Percentiles rank a stretch among this genome's conserved stretches.
phyloP scores from a whole-genome alignment of 2,113 vertebrate genomes.

The Montifringilla adamsi region DNA sequence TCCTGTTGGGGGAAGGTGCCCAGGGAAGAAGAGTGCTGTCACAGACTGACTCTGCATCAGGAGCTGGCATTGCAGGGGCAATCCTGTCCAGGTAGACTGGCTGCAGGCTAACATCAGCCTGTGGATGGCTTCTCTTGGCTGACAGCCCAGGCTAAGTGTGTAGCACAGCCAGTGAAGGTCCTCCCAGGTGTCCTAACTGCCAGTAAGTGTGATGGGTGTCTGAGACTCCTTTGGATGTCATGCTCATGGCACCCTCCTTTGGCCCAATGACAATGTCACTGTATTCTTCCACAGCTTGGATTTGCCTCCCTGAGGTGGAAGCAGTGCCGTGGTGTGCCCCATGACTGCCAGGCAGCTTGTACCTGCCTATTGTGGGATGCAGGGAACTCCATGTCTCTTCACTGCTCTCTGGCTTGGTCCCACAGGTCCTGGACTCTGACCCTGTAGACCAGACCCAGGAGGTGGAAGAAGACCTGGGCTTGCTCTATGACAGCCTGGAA shows the following conservation, averaged over 20 bases:
- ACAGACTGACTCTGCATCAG: background rate
- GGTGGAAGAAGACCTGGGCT: conserved; percentile 89
- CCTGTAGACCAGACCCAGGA: conserved; percentile 89
- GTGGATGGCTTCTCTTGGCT: background rate
- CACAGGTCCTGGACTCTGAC: conserved; percentile 92
- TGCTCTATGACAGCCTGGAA: conserved; percentile 91
- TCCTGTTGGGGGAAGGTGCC: background rate
- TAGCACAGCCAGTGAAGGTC: background rate
- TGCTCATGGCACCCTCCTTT: background rate
- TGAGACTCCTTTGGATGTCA: background rate
- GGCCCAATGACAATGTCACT: background rate
- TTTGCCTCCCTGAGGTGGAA: background rate
- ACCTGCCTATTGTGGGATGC: background rate
- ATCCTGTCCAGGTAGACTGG: background rate
- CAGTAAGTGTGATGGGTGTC: background rate
- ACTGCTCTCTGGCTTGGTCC: background rate
- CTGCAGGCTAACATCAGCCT: background rate
- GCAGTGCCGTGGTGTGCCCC: background rate
- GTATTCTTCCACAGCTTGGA: background rate
- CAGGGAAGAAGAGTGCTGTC: background rate
- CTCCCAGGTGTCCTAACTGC: background rate
- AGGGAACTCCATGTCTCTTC: background rate
- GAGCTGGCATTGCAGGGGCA: background rate
- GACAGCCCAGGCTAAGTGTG: background rate
- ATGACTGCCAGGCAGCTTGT: background rate